Base-by-base conservation (phyloP, 2,113 vertebrate species). In the Varanus komodoensis region DNA sequence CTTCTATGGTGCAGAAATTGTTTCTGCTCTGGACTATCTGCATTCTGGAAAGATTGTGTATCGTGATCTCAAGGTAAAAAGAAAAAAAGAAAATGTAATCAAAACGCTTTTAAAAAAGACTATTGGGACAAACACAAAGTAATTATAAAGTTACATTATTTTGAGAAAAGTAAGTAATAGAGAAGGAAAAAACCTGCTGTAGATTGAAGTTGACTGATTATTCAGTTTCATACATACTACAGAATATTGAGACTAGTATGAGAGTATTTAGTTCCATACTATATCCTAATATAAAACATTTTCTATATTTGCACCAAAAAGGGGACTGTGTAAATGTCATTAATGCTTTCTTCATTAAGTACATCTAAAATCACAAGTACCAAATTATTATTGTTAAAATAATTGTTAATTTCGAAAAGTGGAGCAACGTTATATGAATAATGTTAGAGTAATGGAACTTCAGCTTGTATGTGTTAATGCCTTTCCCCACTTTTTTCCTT, bases 41-140 rank as follows among this genome's bases (percentile, higher is more conserved):
- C 98, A 99, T 97, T 99, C 99, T 73, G 98, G 98, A 97, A 99
- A 99, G 98, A 99, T 99, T 95, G 99, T 99, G 97, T 99, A 99
- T 97, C 98, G 99, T 96, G 99, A 99, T 98, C 98, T 99, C 96
- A 99, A 99, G 99, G 99, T 99, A 99, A 98, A 98, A 97, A 96
- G 93, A 83, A 93, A 83, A 93, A 96, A 96, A 61, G 57, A 61
- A 61, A 15, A 61, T 15, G 95, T 95, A 97, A 97, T 97, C 96
- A 97, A 88, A 95, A 94, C 95, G 95, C 96, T 97, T 93, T 95
- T 94, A 94, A 61, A 85, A 92, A 89, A 93, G 94, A 86, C 97
- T 95, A 3, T 92, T 92, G 97, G 97, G 97, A 97, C 94, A 96
- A 97, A 96, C 94, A 94, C 93, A 92, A 95, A 97, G 95, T 96